Evolutionary conservation across 2,888 invertebrate species (phyloP).

Genomic region (Cataglyphis altisquamis): DNA sequence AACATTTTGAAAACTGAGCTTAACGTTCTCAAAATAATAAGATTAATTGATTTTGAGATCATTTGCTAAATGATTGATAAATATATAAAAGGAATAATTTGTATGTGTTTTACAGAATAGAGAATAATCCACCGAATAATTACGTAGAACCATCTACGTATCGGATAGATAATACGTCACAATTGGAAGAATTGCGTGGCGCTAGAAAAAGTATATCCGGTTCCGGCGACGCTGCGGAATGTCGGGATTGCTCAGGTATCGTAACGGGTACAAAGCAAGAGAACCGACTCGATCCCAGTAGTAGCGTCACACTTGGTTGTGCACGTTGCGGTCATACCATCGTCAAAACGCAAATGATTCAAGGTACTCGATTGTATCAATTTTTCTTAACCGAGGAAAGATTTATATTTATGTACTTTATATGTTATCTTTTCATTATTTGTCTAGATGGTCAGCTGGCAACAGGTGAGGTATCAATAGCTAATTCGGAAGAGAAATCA

Average conservation of each 20-base stretch:
- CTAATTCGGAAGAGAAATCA: conserved; percentile 61
- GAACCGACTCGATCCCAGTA: conserved; percentile 72
- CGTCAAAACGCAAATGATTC: conserved; percentile 66
- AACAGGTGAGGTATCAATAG: conserved; percentile 60
- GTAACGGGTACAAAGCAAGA: conserved; percentile 62
- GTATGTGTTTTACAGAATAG: conserved; percentile 63
- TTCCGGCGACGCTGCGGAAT: conserved; percentile 69
- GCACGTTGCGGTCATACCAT: conserved; percentile 71
- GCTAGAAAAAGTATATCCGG: conserved; percentile 55
- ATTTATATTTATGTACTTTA: neutral
- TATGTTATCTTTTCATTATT: neutral
- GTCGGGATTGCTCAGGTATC: conserved; percentile 71
- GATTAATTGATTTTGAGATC: neutral
- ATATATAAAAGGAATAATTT: neutral
- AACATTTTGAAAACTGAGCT: neutral
- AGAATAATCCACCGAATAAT: conserved; percentile 63
- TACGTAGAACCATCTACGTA: conserved; percentile 64
- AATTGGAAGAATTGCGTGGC: conserved; percentile 55
- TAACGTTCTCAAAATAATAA: neutral
- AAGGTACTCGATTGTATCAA: conserved; percentile 61
- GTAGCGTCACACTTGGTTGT: conserved; percentile 71
- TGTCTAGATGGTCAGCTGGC: conserved; percentile 63
- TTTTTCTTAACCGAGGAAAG: neutral
- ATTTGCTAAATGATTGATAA: neutral
- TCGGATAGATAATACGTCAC: conserved; percentile 68